Evolutionary conservation across 1,140 invertebrate species (phyloP).

Genomic region (Pygmarrhopalites habei): DNA sequence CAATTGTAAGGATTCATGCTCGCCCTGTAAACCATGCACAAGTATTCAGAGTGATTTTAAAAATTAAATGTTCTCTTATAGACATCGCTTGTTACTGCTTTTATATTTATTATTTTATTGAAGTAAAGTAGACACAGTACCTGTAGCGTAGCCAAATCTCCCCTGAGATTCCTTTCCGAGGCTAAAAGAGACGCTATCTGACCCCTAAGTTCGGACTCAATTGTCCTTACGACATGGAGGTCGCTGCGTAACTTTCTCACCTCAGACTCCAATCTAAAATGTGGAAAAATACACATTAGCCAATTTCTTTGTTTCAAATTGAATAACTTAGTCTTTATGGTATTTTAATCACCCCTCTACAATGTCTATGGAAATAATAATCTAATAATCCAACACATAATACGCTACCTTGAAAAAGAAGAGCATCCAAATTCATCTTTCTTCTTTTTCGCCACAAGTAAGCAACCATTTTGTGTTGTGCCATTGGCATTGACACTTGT

Average conservation of each 20-base stretch:
- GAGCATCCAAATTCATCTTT: constrained; percentile 59
- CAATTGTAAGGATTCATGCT: constrained; percentile 37
- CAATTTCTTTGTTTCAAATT: too few relatives aligned
- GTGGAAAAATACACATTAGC: too few relatives aligned
- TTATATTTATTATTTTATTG: too few relatives aligned
- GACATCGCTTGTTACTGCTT: too few relatives aligned
- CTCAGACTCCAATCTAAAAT: constrained; percentile 55
- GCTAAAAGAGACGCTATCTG: constrained; percentile 62
- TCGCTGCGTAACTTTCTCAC: constrained; percentile 73
- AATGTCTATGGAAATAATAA: too few relatives aligned
- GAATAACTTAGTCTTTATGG: too few relatives aligned
- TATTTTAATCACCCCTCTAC: too few relatives aligned
- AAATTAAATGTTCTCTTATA: too few relatives aligned
- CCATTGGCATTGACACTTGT: not conserved
- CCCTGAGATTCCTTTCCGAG: constrained; percentile 63
- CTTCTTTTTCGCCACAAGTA: constrained; percentile 40
- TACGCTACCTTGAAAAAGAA: too few relatives aligned
- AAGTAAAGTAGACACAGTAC: too few relatives aligned
- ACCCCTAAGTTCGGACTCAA: constrained; percentile 73
- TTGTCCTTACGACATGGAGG: constrained; percentile 64
- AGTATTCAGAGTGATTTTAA: too few relatives aligned
- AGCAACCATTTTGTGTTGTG: constrained; percentile 8
- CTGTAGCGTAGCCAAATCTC: constrained; percentile 66
- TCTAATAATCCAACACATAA: too few relatives aligned
- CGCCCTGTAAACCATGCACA: constrained; percentile 51